A percentile compares a stretch with the other conserved stretches of the same genome.
These are phyloP conservation scores for Gisinianus flammeolus DNA, from an alignment of 2,888 invertebrate species.

Conservation along the genomic window DNA sequence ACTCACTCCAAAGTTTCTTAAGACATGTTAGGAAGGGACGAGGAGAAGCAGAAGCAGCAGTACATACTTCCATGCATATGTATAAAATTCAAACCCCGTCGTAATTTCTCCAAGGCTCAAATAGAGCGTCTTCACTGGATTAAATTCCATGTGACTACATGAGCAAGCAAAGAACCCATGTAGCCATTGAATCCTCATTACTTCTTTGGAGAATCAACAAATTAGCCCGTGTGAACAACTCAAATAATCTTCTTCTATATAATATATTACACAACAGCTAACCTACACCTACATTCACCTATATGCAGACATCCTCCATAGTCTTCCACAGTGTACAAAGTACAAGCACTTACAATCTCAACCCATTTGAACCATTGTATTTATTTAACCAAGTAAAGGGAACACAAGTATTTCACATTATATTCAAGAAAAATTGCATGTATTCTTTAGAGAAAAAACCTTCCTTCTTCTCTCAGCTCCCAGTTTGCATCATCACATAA, in stretches of 20 bases:
- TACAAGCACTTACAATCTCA: neutral
- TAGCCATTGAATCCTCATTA: constrained; percentile 19
- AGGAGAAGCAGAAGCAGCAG: no score
- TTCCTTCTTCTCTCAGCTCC: no score
- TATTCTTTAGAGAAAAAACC: neutral
- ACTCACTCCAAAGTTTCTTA: no score
- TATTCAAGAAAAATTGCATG: no score
- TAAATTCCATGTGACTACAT: no score
- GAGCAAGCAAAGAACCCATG: no score
- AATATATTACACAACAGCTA: neutral
- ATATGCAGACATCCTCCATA: neutral
- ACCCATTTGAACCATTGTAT: neutral
- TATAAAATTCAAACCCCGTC: no score
- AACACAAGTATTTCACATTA: neutral
- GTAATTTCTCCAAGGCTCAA: no score
- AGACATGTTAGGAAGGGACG: no score
- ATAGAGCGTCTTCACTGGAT: no score
- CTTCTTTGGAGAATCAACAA: constrained; percentile 15
- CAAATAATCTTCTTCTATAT: neutral
- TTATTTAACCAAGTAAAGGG: neutral
- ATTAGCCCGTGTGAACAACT: neutral
- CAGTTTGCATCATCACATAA: neutral
- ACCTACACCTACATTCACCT: no score
- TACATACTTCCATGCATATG: no score
- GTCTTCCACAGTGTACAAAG: neutral